Evolutionary conservation across 2,797 vertebrate genomes (phyloP).

Genomic region (Rhabdophis nuchalis): DNA sequence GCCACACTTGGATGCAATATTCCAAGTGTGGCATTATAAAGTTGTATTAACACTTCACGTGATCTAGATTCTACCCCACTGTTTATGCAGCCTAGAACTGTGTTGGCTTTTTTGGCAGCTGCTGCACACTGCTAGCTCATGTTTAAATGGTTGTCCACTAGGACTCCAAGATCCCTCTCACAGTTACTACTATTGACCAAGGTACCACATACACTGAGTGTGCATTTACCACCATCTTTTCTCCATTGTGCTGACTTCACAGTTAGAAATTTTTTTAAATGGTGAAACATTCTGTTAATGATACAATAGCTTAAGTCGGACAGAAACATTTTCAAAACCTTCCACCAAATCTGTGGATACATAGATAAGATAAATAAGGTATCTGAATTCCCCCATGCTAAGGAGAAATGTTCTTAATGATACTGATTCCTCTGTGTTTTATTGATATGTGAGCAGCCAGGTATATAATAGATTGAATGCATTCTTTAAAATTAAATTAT

Average conservation of each 20-base stretch:
- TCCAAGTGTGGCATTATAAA: too few relatives aligned
- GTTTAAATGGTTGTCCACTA: too few relatives aligned
- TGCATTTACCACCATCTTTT: too few relatives aligned
- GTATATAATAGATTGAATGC: background rate
- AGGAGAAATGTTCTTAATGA: background rate
- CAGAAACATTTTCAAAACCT: background rate
- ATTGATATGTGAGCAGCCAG: background rate
- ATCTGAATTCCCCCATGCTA: background rate
- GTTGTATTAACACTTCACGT: too few relatives aligned
- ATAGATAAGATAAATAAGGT: background rate
- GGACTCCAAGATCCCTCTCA: too few relatives aligned
- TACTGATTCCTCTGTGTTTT: background rate
- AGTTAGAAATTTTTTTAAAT: background rate
- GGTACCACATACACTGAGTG: too few relatives aligned
- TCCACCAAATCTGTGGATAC: background rate
- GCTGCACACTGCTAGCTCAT: too few relatives aligned
- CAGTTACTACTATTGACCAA: too few relatives aligned
- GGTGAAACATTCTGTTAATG: background rate
- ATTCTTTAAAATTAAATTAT: background rate
- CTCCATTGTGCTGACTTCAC: background rate
- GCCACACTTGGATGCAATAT: too few relatives aligned
- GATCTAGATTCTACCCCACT: too few relatives aligned
- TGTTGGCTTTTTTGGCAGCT: too few relatives aligned
- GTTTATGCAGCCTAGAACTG: too few relatives aligned
- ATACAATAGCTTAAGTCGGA: background rate